A percentile compares a stretch with the other conserved stretches of the same genome.
Conservation (phyloP, 92 coral and sea anemone species). For the Epizoanthus scotinus region DNA sequence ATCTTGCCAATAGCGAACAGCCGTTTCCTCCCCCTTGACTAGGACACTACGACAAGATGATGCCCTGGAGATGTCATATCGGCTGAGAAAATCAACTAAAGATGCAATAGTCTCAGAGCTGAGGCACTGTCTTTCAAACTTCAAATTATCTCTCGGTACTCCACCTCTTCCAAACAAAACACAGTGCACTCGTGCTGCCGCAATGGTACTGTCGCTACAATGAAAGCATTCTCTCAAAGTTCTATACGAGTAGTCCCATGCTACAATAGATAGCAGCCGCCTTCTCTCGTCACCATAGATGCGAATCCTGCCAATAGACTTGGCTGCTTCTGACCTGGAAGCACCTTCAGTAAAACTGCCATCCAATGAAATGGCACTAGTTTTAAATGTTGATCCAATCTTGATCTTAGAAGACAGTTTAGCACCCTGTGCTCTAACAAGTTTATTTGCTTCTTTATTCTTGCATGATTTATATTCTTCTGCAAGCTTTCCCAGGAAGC, state of each 20-base stretch:
- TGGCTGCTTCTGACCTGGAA: not conserved
- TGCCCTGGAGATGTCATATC: slow-evolving; percentile 32
- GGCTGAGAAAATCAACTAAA: slow-evolving; percentile 29
- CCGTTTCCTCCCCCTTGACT: slow-evolving; percentile 40
- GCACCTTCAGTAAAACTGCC: not conserved
- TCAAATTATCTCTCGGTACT: slow-evolving; percentile 26
- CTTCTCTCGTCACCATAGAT: slow-evolving; percentile 13
- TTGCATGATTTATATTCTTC: not conserved
- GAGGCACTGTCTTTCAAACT: slow-evolving; percentile 36
- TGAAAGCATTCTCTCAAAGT: not conserved
- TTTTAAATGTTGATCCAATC: slow-evolving; percentile 3
- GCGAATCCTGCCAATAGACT: not conserved
- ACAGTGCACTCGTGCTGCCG: slow-evolving; percentile 49
- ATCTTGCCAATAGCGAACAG: slow-evolving; percentile 46
- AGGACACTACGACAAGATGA: slow-evolving; percentile 48
- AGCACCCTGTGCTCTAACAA: slow-evolving; percentile 25
- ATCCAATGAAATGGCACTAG: not conserved
- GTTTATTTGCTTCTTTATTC: slow-evolving; percentile 16
- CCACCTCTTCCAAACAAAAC: slow-evolving; percentile 48
- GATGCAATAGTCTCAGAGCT: slow-evolving; percentile 23
- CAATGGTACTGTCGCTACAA: not conserved
- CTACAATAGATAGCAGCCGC: slow-evolving; percentile 27
- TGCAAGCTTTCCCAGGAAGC: not conserved
- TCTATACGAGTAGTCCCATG: not conserved
- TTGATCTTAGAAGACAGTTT: not conserved